Conservation (phyloP, 53 echinoderm and acorn worm genomes). For the Arbacia lixula region DNA sequence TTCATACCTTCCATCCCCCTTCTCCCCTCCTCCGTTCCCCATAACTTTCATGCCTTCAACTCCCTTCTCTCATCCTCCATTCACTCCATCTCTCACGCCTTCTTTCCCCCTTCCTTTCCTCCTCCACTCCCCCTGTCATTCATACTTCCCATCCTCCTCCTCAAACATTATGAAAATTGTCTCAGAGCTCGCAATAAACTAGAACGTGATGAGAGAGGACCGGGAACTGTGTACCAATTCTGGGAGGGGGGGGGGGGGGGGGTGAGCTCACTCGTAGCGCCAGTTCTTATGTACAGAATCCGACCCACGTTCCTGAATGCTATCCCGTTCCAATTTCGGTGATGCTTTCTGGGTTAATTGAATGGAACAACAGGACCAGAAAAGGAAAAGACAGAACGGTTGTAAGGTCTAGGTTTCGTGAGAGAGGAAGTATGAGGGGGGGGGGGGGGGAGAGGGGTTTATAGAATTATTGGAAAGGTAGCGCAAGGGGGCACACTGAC, state of each 20-base stretch:
- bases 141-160: slow-evolving; percentile 12
- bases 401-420: background rate
- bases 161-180: background rate
- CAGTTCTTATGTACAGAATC: too few relatives aligned
- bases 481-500: background rate
- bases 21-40: background rate
- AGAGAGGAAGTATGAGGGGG: background rate
- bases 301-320: too few relatives aligned
- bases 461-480: background rate
- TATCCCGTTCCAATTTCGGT: slow-evolving; percentile 7
- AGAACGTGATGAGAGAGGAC: slow-evolving; percentile 34
- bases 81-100: background rate
- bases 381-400: slow-evolving; percentile 10
- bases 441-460: background rate
- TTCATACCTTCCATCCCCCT: background rate
- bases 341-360: slow-evolving; percentile 48
- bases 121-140: background rate
- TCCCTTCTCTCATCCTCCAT: background rate
- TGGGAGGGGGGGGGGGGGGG: too few relatives aligned
- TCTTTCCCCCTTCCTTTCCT: background rate
- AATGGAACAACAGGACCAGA: slow-evolving; percentile 36
- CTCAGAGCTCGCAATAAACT: slow-evolving; percentile 9
- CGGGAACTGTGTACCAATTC: too few relatives aligned
- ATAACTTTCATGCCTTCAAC: background rate
- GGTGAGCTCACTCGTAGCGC: too few relatives aligned